phyloP scores from a whole-genome alignment of 2,797 vertebrate species.

The Pterois miles region DNA sequence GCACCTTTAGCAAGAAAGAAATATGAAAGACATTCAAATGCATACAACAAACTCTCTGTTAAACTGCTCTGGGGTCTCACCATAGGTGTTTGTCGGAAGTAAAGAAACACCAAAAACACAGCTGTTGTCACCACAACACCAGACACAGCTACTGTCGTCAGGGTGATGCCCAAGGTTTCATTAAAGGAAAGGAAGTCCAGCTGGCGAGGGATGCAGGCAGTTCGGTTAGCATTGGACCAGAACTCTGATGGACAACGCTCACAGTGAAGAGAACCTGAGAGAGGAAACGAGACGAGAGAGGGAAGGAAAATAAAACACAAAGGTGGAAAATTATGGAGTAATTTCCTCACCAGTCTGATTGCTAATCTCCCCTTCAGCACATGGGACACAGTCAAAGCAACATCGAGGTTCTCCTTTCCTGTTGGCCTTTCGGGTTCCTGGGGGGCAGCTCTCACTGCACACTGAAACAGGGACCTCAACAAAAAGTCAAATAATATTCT shows the following conservation, averaged over 20 bases:
- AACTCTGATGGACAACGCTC: conserved; percentile 76
- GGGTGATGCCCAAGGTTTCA: conserved; percentile 78
- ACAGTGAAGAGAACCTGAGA: conserved; percentile 76
- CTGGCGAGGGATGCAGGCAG: conserved; percentile 69
- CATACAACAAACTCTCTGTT: too few relatives aligned
- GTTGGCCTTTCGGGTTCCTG: conserved; percentile 71
- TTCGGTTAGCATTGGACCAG: conserved; percentile 75
- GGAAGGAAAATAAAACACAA: not conserved
- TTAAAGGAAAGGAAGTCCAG: conserved; percentile 82
- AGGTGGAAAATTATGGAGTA: accelerated
- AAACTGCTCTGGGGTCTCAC: too few relatives aligned
- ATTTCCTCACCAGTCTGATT: conserved; percentile 72
- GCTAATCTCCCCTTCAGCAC: conserved; percentile 79
- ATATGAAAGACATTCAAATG: too few relatives aligned
- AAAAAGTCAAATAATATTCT: not conserved
- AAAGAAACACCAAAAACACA: too few relatives aligned
- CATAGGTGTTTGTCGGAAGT: too few relatives aligned
- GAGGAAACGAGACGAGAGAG: not conserved
- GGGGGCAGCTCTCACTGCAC: conserved; percentile 77
- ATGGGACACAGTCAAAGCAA: conserved; percentile 82
- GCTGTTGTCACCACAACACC: conserved; percentile 68
- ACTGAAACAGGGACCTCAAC: conserved; percentile 50
- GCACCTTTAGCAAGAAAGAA: too few relatives aligned
- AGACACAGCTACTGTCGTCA: conserved; percentile 72
- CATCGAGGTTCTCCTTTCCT: conserved; percentile 72